Evolutionary conservation across 2,113 vertebrate species (phyloP).

Genomic region (Myrmecophaga tridactyla): DNA sequence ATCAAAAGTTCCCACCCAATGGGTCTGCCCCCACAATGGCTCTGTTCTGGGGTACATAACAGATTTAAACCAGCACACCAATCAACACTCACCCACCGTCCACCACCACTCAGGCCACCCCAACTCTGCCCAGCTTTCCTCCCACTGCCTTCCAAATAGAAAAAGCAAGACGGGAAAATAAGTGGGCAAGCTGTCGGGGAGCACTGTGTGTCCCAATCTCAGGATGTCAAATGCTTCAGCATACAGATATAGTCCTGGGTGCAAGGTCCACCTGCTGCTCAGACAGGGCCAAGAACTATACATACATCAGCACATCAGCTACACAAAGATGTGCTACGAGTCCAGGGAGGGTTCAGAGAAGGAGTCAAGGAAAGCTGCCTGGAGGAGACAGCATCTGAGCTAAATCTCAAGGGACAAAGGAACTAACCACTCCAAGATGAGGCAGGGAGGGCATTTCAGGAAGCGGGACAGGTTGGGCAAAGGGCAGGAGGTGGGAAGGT

Average conservation of each 20-base stretch:
- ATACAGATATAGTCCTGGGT: background rate
- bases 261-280: background rate
- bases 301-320: background rate
- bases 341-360: background rate
- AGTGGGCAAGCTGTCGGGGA: background rate
- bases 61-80: too few relatives aligned
- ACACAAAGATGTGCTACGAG: background rate
- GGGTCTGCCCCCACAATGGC: too few relatives aligned
- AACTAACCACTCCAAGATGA: background rate
- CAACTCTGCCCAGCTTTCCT: background rate
- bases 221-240: background rate
- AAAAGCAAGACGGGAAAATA: background rate
- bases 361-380: background rate
- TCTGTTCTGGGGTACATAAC: too few relatives aligned
- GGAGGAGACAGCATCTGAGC: background rate
- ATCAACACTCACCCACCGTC: background rate
- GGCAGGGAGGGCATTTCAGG: background rate
- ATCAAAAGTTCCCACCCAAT: too few relatives aligned
- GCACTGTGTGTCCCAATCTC: fast-evolving
- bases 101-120: background rate
- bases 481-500: background rate
- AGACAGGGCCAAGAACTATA: background rate
- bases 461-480: background rate
- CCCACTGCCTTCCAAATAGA: background rate
- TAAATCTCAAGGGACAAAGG: background rate